Conservation (phyloP, 2,797 vertebrate species). For the Gallinago nigripennis region DNA sequence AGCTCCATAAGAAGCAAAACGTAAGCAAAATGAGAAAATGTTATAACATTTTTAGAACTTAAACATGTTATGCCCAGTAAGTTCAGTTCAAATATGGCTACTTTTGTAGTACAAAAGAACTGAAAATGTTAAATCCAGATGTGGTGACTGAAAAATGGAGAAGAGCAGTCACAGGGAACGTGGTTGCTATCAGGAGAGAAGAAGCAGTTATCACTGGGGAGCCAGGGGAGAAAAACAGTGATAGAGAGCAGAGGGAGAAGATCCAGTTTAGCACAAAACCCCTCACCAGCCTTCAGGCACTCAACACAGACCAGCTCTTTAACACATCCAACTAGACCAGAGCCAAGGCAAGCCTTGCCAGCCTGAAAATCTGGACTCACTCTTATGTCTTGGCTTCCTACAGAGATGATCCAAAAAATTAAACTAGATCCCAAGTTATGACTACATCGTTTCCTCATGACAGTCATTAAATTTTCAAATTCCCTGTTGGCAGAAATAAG, state of each 20-base stretch:
- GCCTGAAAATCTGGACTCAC: not conserved
- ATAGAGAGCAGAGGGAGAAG: not conserved
- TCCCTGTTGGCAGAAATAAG: not conserved
- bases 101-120: not conserved
- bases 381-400: not conserved
- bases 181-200: not conserved
- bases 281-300: not conserved
- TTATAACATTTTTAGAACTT: not conserved
- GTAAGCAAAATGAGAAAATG: not conserved
- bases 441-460: not conserved
- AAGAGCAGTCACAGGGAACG: not conserved
- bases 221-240: not conserved
- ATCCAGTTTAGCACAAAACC: not conserved
- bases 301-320: not conserved
- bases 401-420: not conserved
- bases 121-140: not conserved
- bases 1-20: not conserved
- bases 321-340: not conserved
- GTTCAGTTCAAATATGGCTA: not conserved
- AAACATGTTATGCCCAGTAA: not conserved
- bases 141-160: not conserved
- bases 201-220: not conserved
- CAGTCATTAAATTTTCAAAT: not conserved
- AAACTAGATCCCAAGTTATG: not conserved
- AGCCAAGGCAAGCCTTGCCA: not conserved